Evolutionary conservation across 1,140 invertebrate genomes (phyloP), one percentile per base, ranked within the genome.

Genomic region (Lordiphosa stackelbergi): DNA sequence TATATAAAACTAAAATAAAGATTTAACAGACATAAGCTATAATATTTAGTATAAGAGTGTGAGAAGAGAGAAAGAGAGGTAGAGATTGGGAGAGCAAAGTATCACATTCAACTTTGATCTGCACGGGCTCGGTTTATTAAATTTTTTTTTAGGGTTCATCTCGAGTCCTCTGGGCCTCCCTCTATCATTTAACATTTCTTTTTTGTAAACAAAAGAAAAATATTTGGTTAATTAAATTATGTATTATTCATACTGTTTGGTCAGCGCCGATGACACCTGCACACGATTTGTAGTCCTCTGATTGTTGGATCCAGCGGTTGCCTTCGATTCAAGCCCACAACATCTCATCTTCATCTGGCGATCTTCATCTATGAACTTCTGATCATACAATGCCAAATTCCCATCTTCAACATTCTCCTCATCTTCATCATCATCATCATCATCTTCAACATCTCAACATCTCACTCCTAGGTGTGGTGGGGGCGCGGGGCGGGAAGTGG

Each of bases 171-270:
- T 64, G 53, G 61, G 53, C 61, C 56, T 66, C 58, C 64, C 55
- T 63, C 69, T 69, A 55, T 62, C 64, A 61, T 45, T 64, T 70
- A 53, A 78, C 69, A 79, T 64, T 47, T 57, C 73, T 73, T 53
- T 43, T 64, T 69, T 35, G 41, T 53, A 81, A 81, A 58, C 69
- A 74, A 81, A 79, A 74, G 53, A 56, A 74, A 55, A 81, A 71
- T 71, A 75, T 79, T 79, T 53, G 71, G 68, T 79, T 75, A 79
- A 81, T 83, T 83, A 83, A 81, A 83, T 83, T 83, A 83, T 77
- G 77, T 59, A 83, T 83, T 81, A 83, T 83, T 79, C 77, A 83
- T 83, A 83, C 77, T 83, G 77, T 83, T 83, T 83, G 77, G 63
- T 83, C 71, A 81, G 77, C 68, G 75, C 77, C 75, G 74, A 53